Conservation (phyloP, 2,797 vertebrate species). For the Bradypodion ventrale region DNA sequence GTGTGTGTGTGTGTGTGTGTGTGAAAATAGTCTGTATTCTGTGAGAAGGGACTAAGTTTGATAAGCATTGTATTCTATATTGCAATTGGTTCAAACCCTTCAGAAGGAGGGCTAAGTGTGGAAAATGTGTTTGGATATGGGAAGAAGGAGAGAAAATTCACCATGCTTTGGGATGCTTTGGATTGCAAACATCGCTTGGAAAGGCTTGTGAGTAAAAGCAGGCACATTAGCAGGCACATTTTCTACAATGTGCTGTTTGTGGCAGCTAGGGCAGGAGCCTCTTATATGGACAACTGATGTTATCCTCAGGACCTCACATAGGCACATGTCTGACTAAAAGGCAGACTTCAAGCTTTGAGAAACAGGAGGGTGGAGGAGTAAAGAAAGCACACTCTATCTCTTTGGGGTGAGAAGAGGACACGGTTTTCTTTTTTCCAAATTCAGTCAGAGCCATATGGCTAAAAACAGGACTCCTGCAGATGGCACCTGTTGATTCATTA, state of each 20-base stretch:
- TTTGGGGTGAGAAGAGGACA: constrained; percentile 32
- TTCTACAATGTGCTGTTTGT: rapidly evolving
- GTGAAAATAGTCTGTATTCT: too few relatives aligned
- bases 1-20: too few relatives aligned
- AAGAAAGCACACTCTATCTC: not conserved
- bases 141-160: too few relatives aligned
- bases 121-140: too few relatives aligned
- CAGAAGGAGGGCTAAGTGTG: too few relatives aligned
- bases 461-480: constrained; percentile 9
- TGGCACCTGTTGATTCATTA: constrained; percentile 28
- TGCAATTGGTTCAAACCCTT: too few relatives aligned
- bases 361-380: not conserved
- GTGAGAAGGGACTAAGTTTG: too few relatives aligned
- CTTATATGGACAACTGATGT: not conserved
- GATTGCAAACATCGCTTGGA: too few relatives aligned
- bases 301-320: rapidly evolving
- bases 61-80: too few relatives aligned
- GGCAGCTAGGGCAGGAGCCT: not conserved
- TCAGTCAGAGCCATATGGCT: constrained; percentile 16
- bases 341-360: rapidly evolving
- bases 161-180: too few relatives aligned
- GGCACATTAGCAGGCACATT: not conserved
- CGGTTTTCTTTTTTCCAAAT: not conserved
- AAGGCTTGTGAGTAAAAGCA: too few relatives aligned
- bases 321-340: rapidly evolving